Percentiles rank a stretch among this genome's conserved stretches.
These are phyloP conservation scores for Junonia oenone DNA, from an alignment of 2,888 invertebrate genomes.

Conservation along the genomic window DNA sequence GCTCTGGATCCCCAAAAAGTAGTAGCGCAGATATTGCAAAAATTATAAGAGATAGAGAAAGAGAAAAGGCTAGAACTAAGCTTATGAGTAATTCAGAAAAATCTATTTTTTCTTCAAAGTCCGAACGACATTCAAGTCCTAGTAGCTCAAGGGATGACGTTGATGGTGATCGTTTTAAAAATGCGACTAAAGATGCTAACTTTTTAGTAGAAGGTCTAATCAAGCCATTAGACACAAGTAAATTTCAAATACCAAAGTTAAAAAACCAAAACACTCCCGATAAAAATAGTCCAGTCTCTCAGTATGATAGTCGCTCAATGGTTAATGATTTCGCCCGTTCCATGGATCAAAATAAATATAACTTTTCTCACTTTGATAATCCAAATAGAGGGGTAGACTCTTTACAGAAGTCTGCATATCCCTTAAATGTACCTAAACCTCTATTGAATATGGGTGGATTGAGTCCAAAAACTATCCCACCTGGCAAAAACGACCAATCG, in stretches of 20 bases:
- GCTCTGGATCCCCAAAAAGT: conserved; percentile 81
- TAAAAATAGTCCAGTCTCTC: conserved; percentile 62
- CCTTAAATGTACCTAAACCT: conserved; percentile 70
- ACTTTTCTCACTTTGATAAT: conserved; percentile 65
- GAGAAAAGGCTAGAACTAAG: conserved; percentile 73
- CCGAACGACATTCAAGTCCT: conserved; percentile 84
- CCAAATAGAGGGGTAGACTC: conserved; percentile 56
- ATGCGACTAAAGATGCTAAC: conserved; percentile 80
- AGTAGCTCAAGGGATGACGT: conserved; percentile 82
- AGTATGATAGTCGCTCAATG: conserved; percentile 65
- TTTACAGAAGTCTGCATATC: conserved; percentile 64
- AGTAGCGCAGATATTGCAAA: conserved; percentile 78
- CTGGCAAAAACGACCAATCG: conserved; percentile 49
- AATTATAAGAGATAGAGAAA: conserved; percentile 64
- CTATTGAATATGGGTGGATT: conserved; percentile 63
- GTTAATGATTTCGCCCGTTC: conserved; percentile 67
- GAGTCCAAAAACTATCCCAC: conserved; percentile 63
- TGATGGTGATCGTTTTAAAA: conserved; percentile 82
- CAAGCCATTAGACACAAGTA: conserved; percentile 87
- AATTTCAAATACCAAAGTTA: conserved; percentile 92
- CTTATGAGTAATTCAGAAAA: conserved; percentile 82
- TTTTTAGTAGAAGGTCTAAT: conserved; percentile 86
- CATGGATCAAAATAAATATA: conserved; percentile 66
- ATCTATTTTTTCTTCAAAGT: conserved; percentile 81
- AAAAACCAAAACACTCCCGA: conserved; percentile 72